Evolutionary conservation across 1,140 invertebrate genomes (phyloP), one percentile per base, ranked within the genome.

Genomic region (Aphelinus atriplicis): DNA sequence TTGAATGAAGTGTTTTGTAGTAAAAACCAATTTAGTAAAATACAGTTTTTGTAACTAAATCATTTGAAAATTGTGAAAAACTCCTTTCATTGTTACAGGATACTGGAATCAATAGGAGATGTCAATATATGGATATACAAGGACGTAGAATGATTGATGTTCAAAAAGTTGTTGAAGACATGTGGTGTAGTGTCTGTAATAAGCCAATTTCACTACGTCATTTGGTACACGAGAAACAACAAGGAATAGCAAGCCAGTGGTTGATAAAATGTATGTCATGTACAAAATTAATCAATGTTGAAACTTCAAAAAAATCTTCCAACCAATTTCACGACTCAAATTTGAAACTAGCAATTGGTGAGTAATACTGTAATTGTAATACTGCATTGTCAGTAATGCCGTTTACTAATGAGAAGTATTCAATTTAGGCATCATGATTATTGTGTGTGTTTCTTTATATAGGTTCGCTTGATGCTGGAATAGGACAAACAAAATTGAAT

Each of bases 111-210:
- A 55, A 55, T n/a, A 26, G 42, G 42, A 26, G n/a, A 43, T 9
- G n/a, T n/a, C 42, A 60, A 26, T 62, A 73, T 46, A 5, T 46
- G 46, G 51, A 7, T 43, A 50, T 72, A 3, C 48, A 70, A 51
- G 76, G 76, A 9, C 65, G 71, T 5, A 55, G 66, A 77, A 66
- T 77, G 10, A 50, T 77, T 10, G 72, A 77, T 42, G 46, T 74
- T 7, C 3, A 74, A 9, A 65, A 47, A 61, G 5, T 77, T 46
- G 62, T 62, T 51, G 53, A 71, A n/a, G 61, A 73, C 62, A 42
- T 74, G 47, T 77, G 76, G 76, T 77, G 72, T 26, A 26, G 0
- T 26, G 26, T 26, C 26, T 26, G 26, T 26, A 26, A 26, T 26
- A 26, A 26, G 26, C 47, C 43, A 66, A 9, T n/a, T 51, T 10